Conservation (phyloP, 2,888 invertebrate genomes). For the Nephrocerus scutellatus region DNA sequence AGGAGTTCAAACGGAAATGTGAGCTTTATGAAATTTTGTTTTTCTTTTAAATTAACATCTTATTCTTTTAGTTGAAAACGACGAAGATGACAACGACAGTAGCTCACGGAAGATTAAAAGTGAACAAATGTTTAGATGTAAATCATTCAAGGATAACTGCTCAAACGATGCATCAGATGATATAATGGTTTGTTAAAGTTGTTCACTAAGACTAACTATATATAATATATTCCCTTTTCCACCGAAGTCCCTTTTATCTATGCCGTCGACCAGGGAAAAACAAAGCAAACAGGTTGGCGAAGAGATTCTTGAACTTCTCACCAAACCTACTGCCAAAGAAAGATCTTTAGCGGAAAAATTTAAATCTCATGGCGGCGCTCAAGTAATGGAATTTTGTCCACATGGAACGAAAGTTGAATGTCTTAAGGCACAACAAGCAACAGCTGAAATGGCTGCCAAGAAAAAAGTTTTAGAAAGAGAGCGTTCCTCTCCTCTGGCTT, state of each 20-base stretch:
- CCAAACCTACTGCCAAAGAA: constrained; percentile 95
- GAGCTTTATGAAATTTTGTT: constrained; percentile 29
- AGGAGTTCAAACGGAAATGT: constrained; percentile 49
- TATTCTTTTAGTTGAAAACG: constrained; percentile 39
- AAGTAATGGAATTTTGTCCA: constrained; percentile 93
- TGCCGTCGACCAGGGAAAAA: constrained; percentile 87
- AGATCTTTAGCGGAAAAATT: constrained; percentile 91
- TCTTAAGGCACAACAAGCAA: constrained; percentile 49
- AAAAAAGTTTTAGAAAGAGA: constrained; percentile 40
- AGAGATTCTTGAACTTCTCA: constrained; percentile 87
- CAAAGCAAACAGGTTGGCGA: constrained; percentile 93
- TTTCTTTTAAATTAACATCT: constrained; percentile 1
- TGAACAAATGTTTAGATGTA: constrained; percentile 20
- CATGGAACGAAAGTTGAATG: constrained; percentile 93
- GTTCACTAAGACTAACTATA: constrained; percentile 3
- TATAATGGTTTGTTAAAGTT: constrained; percentile 51
- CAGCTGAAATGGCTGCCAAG: constrained; percentile 43
- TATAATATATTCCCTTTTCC: constrained; percentile 6
- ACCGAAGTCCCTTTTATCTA: constrained; percentile 38
- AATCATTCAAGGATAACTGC: constrained; percentile 32
- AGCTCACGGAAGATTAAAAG: constrained; percentile 32
- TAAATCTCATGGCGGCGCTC: constrained; percentile 88
- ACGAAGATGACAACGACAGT: constrained; percentile 31
- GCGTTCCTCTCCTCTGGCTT: too few relatives aligned
- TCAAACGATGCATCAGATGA: constrained; percentile 55